Evolutionary conservation across 2,888 invertebrate genomes (phyloP), one percentile per base, ranked within the genome.

Genomic region (Pachliopta kotzebuea): DNA sequence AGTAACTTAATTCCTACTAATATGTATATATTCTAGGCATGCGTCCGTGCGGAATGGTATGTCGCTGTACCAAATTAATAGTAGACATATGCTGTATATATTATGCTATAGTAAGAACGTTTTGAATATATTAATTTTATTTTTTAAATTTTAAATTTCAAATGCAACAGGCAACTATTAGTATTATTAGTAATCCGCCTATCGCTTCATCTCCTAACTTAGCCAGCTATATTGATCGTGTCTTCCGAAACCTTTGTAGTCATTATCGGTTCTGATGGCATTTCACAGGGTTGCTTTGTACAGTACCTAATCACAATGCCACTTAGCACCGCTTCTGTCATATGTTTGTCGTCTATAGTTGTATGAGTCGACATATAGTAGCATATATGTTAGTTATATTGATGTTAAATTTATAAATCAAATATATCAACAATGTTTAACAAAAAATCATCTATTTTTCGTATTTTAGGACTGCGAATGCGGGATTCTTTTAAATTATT

Each of bases 311-410:
- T 67, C 63, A 63, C 72, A 73, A 69, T 69, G 67, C 63, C 71
- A 69, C 66, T 74, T 74, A 74, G 71, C 73, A 65, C 50, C 21
- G 20, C 54, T 49, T 50, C 63, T 63, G 58, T 55, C 67, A 58
- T 37, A 57, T 64, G 61, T 62, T 63, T 67, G 63, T 70, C 61
- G 24, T 14, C 21, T 49, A 26, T 20, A 53, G 42, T 62, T 58
- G 62, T 31, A 21, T 65, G 53, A 57, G 61, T 17, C 29, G 17
- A 57, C 53, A 65, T 60, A 60, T 18, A 52, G 26, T 24, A 64
- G 42, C 21, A 54, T 49, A 26, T 57, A 23, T 20, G 18, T 9
- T 20, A n/a, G 24, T 0, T 21, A 49, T 49, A 54, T 61, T 58
- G 54, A 14, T 54, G 49, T 14, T 37, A 57, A 61, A 60, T 57